Conservation (phyloP, 2,113 vertebrate genomes). For the Dipodomys ordii region DNA sequence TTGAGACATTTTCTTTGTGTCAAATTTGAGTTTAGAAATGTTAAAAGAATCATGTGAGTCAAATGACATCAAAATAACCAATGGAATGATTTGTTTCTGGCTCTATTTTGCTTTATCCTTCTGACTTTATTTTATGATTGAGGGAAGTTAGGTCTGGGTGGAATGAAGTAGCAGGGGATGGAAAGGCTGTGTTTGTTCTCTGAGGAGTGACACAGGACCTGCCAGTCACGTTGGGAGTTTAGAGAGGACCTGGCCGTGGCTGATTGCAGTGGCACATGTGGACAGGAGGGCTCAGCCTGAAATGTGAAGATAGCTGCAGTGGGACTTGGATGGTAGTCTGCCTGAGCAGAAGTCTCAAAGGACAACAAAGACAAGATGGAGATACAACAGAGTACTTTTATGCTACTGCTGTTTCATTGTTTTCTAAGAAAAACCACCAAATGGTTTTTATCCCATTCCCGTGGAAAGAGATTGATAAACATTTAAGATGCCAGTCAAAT, state of each 20-base stretch:
- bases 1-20: neutral
- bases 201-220: neutral
- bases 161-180: neutral
- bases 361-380: no score
- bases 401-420: no score
- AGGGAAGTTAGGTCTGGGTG: neutral
- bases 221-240: neutral
- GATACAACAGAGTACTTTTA: no score
- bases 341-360: neutral
- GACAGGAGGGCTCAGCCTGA: neutral
- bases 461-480: no score
- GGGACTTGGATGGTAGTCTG: neutral
- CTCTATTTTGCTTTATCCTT: neutral
- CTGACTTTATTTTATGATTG: neutral
- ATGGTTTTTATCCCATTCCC: no score
- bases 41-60: conserved; percentile 12
- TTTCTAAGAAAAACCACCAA: no score
- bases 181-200: neutral
- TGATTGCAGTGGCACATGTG: neutral
- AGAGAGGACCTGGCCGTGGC: neutral
- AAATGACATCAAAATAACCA: neutral
- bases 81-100: neutral
- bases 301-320: neutral
- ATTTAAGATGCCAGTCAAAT: no score
- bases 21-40: neutral